Conservation (phyloP, 2,113 vertebrate species). For the Donacobius atricapilla region DNA sequence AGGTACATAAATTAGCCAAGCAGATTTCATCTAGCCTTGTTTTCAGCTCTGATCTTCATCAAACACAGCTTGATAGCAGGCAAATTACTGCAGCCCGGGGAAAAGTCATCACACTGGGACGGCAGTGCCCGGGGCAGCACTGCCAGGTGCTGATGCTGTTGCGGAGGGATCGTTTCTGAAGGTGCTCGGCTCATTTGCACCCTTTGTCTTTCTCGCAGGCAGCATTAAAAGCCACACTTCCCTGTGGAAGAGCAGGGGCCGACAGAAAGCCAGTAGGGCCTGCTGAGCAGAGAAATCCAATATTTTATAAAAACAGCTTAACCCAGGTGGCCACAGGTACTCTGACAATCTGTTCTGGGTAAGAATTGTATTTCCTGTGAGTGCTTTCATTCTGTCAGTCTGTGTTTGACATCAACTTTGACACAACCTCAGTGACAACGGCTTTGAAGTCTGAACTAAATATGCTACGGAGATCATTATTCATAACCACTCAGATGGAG, state of each 20-base stretch:
- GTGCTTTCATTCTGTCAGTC: constrained; percentile 11
- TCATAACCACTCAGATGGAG: constrained; percentile 18
- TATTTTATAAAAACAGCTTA: not conserved
- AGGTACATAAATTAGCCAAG: not conserved
- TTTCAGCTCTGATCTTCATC: constrained; percentile 3
- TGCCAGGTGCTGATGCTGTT: not conserved
- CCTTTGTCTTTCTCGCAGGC: not conserved
- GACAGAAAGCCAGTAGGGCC: not conserved
- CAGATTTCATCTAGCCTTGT: not conserved
- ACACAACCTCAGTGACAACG: constrained; percentile 12
- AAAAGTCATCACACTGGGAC: not conserved
- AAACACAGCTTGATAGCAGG: not conserved
- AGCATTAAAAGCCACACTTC: not conserved
- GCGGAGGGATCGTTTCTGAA: not conserved
- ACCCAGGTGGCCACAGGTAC: not conserved
- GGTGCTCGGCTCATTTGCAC: not conserved
- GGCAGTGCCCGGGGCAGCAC: accelerated
- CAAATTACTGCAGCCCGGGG: not conserved
- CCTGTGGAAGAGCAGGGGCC: not conserved
- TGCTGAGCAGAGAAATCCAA: not conserved
- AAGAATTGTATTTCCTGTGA: not conserved
- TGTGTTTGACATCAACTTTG: constrained; percentile 47
- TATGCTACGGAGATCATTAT: constrained; percentile 38
- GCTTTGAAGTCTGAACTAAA: constrained; percentile 53
- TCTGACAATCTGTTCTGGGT: constrained; percentile 1